A percentile compares a stretch with the other conserved stretches of the same genome.
These are phyloP conservation scores for Helobdella robusta DNA, from an alignment of 2,888 invertebrate species.

Conservation along the genomic window DNA sequence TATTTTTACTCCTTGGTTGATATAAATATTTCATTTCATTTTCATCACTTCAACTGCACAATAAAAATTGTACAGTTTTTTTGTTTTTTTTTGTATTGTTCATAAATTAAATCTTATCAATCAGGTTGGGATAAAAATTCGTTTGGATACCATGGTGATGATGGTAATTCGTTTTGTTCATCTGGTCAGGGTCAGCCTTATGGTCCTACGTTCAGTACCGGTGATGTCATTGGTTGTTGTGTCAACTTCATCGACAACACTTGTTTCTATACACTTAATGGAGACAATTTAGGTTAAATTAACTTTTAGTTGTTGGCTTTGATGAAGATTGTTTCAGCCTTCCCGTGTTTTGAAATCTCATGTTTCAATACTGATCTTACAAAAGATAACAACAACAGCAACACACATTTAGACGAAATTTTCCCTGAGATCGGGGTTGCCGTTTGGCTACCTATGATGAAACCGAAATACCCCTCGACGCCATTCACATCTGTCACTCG, in stretches of 20 bases:
- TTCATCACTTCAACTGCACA: no score
- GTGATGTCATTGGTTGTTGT: constrained; percentile 95
- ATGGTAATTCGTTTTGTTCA: constrained; percentile 96
- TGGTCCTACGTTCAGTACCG: constrained; percentile 96
- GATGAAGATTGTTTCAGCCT: neutral
- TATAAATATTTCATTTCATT: no score
- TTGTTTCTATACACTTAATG: constrained; percentile 99
- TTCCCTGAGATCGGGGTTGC: no score
- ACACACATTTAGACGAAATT: no score
- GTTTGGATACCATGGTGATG: constrained; percentile 98
- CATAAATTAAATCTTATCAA: neutral
- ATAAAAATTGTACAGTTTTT: no score
- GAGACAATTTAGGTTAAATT: constrained; percentile 66
- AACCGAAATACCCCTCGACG: no score
- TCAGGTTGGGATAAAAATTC: constrained; percentile 96
- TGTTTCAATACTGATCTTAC: no score
- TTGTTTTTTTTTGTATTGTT: neutral
- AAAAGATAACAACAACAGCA: no score
- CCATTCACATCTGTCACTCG: no score
- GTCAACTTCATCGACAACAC: constrained; percentile 93
- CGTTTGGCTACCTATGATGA: no score
- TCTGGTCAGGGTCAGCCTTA: constrained; percentile 90
- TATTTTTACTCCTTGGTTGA: constrained; percentile 19
- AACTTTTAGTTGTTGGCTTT: neutral
- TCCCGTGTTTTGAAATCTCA: neutral